Conservation (phyloP, 2,888 invertebrate species). For the Hesperia comma region DNA sequence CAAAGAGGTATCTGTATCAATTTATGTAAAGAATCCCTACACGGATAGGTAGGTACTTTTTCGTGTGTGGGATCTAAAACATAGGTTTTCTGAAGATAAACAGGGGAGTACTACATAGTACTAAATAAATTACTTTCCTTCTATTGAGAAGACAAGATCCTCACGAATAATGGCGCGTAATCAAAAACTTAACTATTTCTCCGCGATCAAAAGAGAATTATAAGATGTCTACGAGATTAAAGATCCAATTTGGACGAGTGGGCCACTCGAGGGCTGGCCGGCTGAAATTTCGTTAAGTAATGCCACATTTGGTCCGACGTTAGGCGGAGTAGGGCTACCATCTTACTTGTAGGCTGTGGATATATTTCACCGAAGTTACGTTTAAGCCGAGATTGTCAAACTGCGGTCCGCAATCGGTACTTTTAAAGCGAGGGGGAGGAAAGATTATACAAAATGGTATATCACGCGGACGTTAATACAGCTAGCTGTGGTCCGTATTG, state of each 20-base stretch:
- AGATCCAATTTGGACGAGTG: slow-evolving; percentile 34
- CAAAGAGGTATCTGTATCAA: no score
- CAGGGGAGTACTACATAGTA: neutral
- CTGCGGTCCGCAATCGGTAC: no score
- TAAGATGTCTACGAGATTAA: slow-evolving; percentile 21
- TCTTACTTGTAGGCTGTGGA: neutral
- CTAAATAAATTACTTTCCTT: neutral
- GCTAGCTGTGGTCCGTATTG: no score
- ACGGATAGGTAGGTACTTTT: no score
- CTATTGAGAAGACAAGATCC: neutral
- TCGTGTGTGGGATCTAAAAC: no score
- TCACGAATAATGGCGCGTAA: neutral
- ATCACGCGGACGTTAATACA: no score
- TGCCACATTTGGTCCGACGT: slow-evolving; percentile 32
- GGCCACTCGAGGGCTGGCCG: slow-evolving; percentile 12
- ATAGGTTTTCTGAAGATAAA: no score
- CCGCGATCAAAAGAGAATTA: slow-evolving; percentile 26
- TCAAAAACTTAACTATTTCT: slow-evolving; percentile 9
- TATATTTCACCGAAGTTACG: no score
- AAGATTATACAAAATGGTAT: no score
- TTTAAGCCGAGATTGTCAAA: no score
- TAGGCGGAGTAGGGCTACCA: slow-evolving; percentile 11
- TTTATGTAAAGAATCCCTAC: no score
- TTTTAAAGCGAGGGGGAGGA: no score
- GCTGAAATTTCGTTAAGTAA: slow-evolving; percentile 31